Base-by-base conservation (phyloP, 2,797 vertebrate species). In the Amblyopsis hoosieri region DNA sequence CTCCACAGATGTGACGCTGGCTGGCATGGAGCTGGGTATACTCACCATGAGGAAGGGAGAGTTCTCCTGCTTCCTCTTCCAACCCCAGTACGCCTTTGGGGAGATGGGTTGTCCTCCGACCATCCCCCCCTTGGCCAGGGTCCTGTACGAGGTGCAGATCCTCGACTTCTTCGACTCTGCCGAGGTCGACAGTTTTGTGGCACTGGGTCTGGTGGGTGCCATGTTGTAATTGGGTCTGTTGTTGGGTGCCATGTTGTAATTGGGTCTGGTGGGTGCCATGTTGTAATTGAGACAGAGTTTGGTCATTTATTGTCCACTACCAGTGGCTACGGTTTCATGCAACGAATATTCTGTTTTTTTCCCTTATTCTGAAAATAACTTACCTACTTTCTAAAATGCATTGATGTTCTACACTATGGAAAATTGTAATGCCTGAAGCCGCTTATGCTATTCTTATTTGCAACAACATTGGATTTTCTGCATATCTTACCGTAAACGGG, bases 1-100 rank as follows among this genome's bases (percentile, higher is more conserved):
- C 45, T n/a, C 50, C 48, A 4, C 90, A 99, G 98, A 99, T 56
- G 80, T 98, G 54, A 97, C 96, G 0, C 79, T 99, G 42, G 45
- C 49, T 5, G 98, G 98, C 4, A 91, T 99, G 87, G 94, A 95
- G 73, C 45, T 98, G 3, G 95, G 94, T 7, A 73, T 99, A 49
- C 72, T 94, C 78, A 96, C 93, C 0, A 99, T 99, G 98, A 89
- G 77, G 84, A 95, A 88, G 68, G 96, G 96, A n/a, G 97, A 99
- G 81, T 82, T 92, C 66, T 92, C 96, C 0, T 90, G 93, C 0
- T 96, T 98, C 66, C 71, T 97, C 31, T 84, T 97, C 60, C 60
- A 73, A 0, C 96, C 96, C 0, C 9, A 45, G 1, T 99, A 98
- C 0, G 97, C 98, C 0, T 99, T 94, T 0, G 97, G 98, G 9